Base-by-base conservation (phyloP, 2,797 vertebrate species). In the Siniperca scherzeri region DNA sequence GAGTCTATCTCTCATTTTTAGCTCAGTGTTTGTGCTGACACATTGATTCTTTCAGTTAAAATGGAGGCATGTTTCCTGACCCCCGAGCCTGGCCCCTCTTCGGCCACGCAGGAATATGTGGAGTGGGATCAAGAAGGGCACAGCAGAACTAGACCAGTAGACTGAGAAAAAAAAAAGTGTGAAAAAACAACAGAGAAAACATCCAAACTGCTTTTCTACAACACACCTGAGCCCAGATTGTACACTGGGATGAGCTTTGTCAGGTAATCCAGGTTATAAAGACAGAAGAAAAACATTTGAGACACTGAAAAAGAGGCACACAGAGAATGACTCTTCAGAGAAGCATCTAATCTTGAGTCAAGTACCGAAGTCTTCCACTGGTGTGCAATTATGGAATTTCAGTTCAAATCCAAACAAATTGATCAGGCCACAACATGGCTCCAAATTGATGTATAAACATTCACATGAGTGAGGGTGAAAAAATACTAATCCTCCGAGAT, bases 31-130 rank as follows among this genome's bases (percentile, higher is more conserved):
- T 83, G 48, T 70, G 76, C 70, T 70, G 74, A 70, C 62, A 61
- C 57, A 66, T 25, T 68, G 71, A 79, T 77, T 75, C 40, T 46
- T 68, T 65, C 17, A 36, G 25, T 78, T 53, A 5, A 80, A 77
- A 83, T 22, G 33, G 27, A 84, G 48, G 48, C 53, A 70, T 72
- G 67, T n/a, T 48, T 68, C 44, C 68, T 84, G 81, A 77, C 59
- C 44, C 19, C n/a, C 1, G 2, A 69, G 16, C 33, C 59, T 25
- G 6, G 42, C 61, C 22, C n/a, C 10, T 85, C 42, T 61, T 73
- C 70, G 70, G n/a, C 27, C 42, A 53, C 2, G 2, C 17, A 55
- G 27, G 27, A 25, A 68, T 66, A 75, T 25, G 25, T 50, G 27
- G 10, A 77, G 70, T 38, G 56, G 68, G 74, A 75, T 59, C 57